Base-by-base conservation (phyloP, 2,113 vertebrate species). In the Odobenus rosmarus region DNA sequence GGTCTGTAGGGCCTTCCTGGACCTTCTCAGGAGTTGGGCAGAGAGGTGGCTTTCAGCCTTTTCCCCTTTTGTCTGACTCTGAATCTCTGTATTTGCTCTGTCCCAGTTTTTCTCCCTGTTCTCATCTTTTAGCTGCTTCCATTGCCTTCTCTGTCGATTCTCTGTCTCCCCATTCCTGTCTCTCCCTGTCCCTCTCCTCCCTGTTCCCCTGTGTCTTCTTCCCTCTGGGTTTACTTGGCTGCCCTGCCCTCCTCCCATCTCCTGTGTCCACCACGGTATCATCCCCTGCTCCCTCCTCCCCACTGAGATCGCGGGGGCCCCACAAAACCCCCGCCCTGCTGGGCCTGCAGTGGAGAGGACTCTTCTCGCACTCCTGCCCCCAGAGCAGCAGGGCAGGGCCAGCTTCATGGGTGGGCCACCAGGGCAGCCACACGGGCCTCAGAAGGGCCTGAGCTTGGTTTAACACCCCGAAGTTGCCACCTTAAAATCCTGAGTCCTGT, bases 391-490 rank as follows among this genome's bases (percentile, higher is more conserved):
- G 51, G 53, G 23, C 51, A 36, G 51, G 77, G 31, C 36, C 55
- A n/a, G 28, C 88, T 7, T 69, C 18, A 4, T 4, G 55, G 57
- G 51, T 12, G 5, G 36, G 82, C 10, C 21, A 46, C 53, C 42
- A 36, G 16, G 84, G 7, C 33, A 7, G 51, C 15, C 49, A 49
- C 74, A 1, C 0, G 0, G 42, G 23, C 39, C 12, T 59, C 59
- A 3, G 15, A 8, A 28, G 31, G 55, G 12, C 64, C 57, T n/a
- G 26, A 0, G 1, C 39, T 15, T 8, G 42, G 31, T 19, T 85
- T 18, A 7, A n/a, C 4, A 8, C 42, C 26, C 59, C 4, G 18
- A 3, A 13, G 67, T 26, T 8, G 3, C 39, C 0, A 0, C 33
- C 31, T 15, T 21, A 49, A 82, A 51, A 36, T 7, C 31, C 24